Conservation (phyloP, 2,113 vertebrate genomes). For the Taxidea taxus region DNA sequence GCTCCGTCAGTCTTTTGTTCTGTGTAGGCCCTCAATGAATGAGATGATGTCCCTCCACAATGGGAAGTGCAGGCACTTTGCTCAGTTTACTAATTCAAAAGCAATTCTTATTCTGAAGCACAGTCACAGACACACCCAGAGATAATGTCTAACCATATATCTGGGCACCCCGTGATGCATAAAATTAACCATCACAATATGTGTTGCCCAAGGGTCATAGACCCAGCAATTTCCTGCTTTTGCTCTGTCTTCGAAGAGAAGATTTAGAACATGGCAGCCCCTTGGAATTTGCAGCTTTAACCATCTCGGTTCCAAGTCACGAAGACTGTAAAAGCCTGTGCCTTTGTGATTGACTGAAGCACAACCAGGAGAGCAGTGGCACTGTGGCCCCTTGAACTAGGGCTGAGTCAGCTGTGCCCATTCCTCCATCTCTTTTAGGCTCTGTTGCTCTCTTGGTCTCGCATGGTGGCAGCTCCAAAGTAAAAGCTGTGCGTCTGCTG, state of each 20-base stretch:
- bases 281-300: background rate
- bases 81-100: background rate
- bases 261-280: background rate
- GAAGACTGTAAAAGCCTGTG: background rate
- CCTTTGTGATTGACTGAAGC: background rate
- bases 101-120: background rate
- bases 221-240: background rate
- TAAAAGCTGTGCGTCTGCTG: background rate
- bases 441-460: background rate
- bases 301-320: background rate
- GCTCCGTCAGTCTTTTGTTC: background rate
- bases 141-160: background rate
- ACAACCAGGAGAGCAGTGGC: background rate
- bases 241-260: no score
- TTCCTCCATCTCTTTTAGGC: background rate
- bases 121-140: background rate
- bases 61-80: background rate
- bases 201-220: no score
- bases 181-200: background rate
- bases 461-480: fast-evolving
- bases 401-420: no score
- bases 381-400: background rate
- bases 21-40: no score
- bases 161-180: background rate
- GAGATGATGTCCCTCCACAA: fast-evolving